Evolutionary conservation across 2,888 invertebrate species (phyloP).

Genomic region (Drosophila mettleri): DNA sequence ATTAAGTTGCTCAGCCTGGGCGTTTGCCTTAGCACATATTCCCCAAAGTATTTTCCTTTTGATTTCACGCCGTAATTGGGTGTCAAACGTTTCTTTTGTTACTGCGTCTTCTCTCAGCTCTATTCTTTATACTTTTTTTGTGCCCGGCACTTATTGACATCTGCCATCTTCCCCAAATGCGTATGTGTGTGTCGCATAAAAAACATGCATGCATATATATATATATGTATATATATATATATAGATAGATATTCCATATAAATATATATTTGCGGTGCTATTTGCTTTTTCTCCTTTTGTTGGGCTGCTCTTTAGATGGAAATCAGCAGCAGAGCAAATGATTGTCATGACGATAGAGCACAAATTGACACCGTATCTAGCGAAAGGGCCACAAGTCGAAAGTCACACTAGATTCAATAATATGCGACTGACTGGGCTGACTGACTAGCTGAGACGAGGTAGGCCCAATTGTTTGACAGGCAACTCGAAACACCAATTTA

Average conservation of each 20-base stretch:
- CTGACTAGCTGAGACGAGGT: conserved; percentile 20
- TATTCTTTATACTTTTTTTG: conserved; percentile 28
- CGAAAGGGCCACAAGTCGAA: conserved; percentile 37
- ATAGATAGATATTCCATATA: conserved; percentile 13
- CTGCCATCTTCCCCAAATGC: conserved; percentile 64
- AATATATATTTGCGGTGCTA: conserved; percentile 21
- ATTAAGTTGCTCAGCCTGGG: conserved; percentile 4
- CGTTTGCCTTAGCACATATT: conserved; percentile 32
- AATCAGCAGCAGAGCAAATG: conserved; percentile 67
- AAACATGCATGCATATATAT: conserved; percentile 22
- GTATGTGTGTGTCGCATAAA: conserved; percentile 18
- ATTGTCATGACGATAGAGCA: conserved; percentile 73
- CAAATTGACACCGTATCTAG: conserved; percentile 57
- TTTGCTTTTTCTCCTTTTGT: conserved; percentile 30
- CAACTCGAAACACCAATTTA: conserved; percentile 44
- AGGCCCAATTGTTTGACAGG: conserved; percentile 48
- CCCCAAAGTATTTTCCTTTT: conserved; percentile 73
- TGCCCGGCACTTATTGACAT: conserved; percentile 74
- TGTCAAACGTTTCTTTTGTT: conserved; percentile 78
- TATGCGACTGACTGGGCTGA: conserved; percentile 37
- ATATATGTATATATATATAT: conserved; percentile 15
- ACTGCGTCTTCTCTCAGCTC: conserved; percentile 50
- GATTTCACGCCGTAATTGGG: conserved; percentile 79
- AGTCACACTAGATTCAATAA: conserved; percentile 72
- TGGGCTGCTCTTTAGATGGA: conserved; percentile 61